These are phyloP conservation scores for Pandemis cinnamomeana DNA, from an alignment of 2,888 invertebrate species.

Conservation along the genomic window DNA sequence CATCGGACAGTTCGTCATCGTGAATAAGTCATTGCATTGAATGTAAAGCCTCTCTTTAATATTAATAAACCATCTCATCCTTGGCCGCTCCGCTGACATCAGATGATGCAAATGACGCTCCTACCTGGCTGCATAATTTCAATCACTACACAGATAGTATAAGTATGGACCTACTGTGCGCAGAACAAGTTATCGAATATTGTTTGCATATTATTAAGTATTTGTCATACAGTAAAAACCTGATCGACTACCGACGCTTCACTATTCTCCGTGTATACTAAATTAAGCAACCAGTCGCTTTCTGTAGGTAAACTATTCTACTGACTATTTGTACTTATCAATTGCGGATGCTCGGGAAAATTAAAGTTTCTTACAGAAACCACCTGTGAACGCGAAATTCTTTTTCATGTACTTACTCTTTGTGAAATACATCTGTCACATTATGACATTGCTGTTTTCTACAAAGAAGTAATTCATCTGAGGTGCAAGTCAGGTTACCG, in stretches of 20 bases:
- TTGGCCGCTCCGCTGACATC: constrained; percentile 30
- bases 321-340: neutral
- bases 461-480: neutral
- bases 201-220: constrained; percentile 1
- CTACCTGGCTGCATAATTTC: constrained; percentile 22
- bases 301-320: neutral
- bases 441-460: neutral
- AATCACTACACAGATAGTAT: neutral
- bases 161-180: neutral
- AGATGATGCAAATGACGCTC: constrained; percentile 24
- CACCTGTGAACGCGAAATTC: neutral
- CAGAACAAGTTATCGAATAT: constrained; percentile 12
- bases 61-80: constrained; percentile 38
- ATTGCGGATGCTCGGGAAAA: neutral
- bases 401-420: neutral
- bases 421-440: neutral
- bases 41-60: constrained; percentile 32
- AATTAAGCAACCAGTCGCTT: neutral
- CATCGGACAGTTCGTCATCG: constrained; percentile 7
- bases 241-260: neutral
- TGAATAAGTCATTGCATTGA: constrained; percentile 35
- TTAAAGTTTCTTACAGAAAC: neutral
- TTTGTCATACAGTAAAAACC: neutral
- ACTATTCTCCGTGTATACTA: neutral
- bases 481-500: too few species aligned